Evolutionary conservation across 2,888 invertebrate genomes (phyloP).

Genomic region (Dorcus hopei): DNA sequence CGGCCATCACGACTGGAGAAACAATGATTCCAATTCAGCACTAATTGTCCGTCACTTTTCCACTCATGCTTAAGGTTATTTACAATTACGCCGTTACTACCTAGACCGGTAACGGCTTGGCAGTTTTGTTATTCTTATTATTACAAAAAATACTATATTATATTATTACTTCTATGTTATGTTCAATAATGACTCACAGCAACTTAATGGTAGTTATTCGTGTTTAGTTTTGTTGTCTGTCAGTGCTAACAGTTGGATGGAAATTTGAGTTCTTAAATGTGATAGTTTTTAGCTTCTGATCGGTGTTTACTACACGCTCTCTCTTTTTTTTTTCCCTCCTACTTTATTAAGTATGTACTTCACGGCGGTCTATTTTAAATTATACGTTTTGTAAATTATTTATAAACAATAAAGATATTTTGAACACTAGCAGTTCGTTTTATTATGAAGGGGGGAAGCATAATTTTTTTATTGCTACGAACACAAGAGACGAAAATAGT

Average conservation of each 20-base stretch:
- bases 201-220: background rate
- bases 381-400: slow-evolving; percentile 46
- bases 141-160: too few species aligned
- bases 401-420: slow-evolving; percentile 43
- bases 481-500: too few species aligned
- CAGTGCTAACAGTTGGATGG: slow-evolving; percentile 1
- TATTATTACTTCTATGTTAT: too few species aligned
- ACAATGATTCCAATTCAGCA: slow-evolving; percentile 80
- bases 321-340: slow-evolving; percentile 1
- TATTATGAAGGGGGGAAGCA: background rate
- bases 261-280: background rate
- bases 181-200: background rate
- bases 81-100: too few species aligned
- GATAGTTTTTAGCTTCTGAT: slow-evolving; percentile 2
- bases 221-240: background rate
- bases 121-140: too few species aligned
- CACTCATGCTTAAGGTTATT: background rate
- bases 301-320: background rate
- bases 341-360: background rate
- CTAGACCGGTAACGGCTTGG: too few species aligned
- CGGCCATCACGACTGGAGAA: slow-evolving; percentile 77
- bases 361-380: slow-evolving; percentile 10
- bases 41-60: slow-evolving; percentile 43
- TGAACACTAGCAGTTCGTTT: slow-evolving; percentile 9
- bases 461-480: too few species aligned